Evolutionary conservation across 2,888 invertebrate species (phyloP).

Genomic region (Panzeria rudis): DNA sequence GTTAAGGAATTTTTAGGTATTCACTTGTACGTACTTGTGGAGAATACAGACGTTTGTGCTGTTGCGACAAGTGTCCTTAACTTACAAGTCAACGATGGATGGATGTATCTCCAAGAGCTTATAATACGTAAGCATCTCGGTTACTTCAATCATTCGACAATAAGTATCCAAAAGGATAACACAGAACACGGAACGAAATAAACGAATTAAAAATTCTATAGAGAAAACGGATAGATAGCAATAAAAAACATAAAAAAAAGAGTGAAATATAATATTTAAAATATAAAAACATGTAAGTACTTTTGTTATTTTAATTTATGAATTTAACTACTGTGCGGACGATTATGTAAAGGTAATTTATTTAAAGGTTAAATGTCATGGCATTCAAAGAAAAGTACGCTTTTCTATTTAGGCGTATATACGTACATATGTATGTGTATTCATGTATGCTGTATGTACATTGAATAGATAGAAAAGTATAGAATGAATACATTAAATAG

Average conservation of each 20-base stretch:
- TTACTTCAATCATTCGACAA: conserved; percentile 68
- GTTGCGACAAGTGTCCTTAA: conserved; percentile 65
- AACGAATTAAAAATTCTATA: conserved; percentile 30
- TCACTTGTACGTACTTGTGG: neutral
- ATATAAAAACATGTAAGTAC: conserved; percentile 54
- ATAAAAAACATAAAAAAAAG: conserved; percentile 2
- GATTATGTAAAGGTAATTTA: conserved; percentile 34
- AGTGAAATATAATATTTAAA: conserved; percentile 19
- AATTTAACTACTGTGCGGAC: neutral
- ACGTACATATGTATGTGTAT: neutral
- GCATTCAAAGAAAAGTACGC: neutral
- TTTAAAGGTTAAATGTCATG: conserved; percentile 65
- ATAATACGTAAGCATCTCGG: conserved; percentile 70
- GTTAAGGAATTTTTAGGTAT: conserved; percentile 46
- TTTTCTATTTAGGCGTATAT: neutral
- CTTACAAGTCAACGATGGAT: conserved; percentile 56
- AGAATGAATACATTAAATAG: neutral
- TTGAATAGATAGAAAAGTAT: conserved; percentile 4
- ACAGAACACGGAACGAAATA: conserved; percentile 49
- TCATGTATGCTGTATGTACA: neutral
- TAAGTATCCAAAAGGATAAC: conserved; percentile 72
- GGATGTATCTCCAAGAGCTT: conserved; percentile 21
- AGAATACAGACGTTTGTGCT: neutral
- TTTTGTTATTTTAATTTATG: neutral
- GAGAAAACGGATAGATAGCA: conserved; percentile 30